Evolutionary conservation across 2,113 vertebrate genomes (phyloP).

Genomic region (Odobenus rosmarus): DNA sequence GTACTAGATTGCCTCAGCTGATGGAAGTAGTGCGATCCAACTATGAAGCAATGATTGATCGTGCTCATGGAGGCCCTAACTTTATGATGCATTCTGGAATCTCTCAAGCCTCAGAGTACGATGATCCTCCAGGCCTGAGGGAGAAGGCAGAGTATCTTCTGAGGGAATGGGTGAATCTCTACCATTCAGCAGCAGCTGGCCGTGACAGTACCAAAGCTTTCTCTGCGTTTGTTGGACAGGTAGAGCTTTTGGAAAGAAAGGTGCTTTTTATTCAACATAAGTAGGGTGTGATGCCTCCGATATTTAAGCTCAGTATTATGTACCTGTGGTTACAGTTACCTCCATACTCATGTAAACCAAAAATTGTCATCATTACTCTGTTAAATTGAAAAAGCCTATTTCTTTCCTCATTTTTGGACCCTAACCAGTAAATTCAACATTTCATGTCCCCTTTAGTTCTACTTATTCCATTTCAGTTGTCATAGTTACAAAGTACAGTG

Average conservation of each 20-base stretch:
- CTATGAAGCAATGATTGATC: conserved; percentile 99
- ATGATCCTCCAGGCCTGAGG: conserved; percentile 97
- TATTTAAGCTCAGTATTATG: conserved; percentile 82
- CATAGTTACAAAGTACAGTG: not conserved
- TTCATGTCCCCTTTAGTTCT: not conserved
- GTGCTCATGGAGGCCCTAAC: conserved; percentile 97
- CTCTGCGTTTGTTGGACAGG: conserved; percentile 99
- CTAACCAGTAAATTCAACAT: conserved; percentile 28
- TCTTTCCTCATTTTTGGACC: conserved; percentile 49
- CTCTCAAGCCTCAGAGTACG: conserved; percentile 98
- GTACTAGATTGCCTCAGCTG: conserved; percentile 94
- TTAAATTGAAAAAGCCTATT: not conserved
- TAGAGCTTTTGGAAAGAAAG: conserved; percentile 93
- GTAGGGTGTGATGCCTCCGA: conserved; percentile 84
- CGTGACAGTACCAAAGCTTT: conserved; percentile 99
- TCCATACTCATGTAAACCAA: conserved; percentile 72
- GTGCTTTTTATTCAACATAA: conserved; percentile 91
- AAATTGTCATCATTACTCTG: not conserved
- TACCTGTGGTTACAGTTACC: conserved; percentile 65
- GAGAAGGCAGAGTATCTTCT: conserved; percentile 99
- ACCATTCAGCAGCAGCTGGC: conserved; percentile 98
- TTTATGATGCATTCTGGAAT: conserved; percentile 99
- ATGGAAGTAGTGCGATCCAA: conserved; percentile 99
- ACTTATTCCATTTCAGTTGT: not conserved
- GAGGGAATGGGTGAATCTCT: conserved; percentile 99